Conservation (phyloP, 2,113 vertebrate genomes). For the Cebus imitator region DNA sequence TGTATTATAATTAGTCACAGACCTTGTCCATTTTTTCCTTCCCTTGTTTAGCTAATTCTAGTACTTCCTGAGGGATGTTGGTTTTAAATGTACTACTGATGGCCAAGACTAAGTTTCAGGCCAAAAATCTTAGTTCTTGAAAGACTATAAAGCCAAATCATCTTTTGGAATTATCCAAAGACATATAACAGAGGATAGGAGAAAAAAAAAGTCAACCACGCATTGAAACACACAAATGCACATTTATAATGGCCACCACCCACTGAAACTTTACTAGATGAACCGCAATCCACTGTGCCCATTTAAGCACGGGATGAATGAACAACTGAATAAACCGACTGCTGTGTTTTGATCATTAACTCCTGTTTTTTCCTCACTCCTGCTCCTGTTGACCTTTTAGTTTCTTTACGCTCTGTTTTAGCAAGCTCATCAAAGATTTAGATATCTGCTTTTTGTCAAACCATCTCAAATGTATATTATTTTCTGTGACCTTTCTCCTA, state of each 20-base stretch:
- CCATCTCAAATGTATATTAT: background rate
- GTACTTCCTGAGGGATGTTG: background rate
- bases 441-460: background rate
- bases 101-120: background rate
- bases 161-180: background rate
- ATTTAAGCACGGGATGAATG: background rate
- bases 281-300: rapidly evolving
- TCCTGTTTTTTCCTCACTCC: background rate
- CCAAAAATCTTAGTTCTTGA: background rate
- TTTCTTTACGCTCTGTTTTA: background rate
- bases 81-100: background rate
- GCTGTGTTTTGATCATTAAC: background rate
- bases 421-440: background rate
- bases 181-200: background rate
- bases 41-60: background rate
- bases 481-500: background rate
- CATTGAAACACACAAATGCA: background rate
- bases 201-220: background rate
- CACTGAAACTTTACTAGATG: rapidly evolving
- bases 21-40: background rate
- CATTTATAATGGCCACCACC: background rate
- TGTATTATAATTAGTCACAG: background rate
- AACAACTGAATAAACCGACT: background rate
- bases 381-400: background rate
- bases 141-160: background rate